Evolutionary conservation across 2,888 invertebrate genomes (phyloP), one percentile per base, ranked within the genome.

Genomic region (Hydrotaea cyrtoneurina): DNA sequence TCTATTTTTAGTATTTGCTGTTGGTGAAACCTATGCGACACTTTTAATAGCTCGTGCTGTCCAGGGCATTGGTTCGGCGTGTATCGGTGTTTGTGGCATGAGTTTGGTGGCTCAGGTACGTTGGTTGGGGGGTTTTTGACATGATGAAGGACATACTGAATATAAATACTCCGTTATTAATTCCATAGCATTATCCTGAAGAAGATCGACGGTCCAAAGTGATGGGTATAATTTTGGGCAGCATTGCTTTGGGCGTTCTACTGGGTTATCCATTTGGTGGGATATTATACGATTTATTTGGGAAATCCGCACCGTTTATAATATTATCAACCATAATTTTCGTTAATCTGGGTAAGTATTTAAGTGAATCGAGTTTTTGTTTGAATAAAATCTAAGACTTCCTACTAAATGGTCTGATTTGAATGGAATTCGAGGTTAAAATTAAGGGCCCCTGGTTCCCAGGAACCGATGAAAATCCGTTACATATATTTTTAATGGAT

Each of bases 261-360:
- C 93, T 96, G 13, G 97, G 97, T 0, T 97, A 97, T 91, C 97
- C 97, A 0, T 94, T 96, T 87, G 97, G 97, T 11, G 95, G 96
- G 0, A 94, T 96, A 62, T 93, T 96, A 53, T 97, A 97, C 89
- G 95, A 96, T 87, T 94, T 96, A 83, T 93, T 95, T 46, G 96
- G 96, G 71, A 96, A 96, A 92, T 93, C 94, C 59, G 94, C 95
- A 0, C 96, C 96, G 0, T 97, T 97, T 89, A 90, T 96, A 1
- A 92, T 96, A 21, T 94, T 97, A 57, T 94, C 95, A 0, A 90
- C 93, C 2, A 90, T 96, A 11, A 94, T 95, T 77, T 90, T 94
- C 53, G 77, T 95, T 7, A 93, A 92, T 86, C 91, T 94, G 77
- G 91, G 94, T 93, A 90, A 88, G 87, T 87, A 80, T 5, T n/a